A percentile compares a stretch with the other conserved stretches of the same genome.
Evolutionary conservation across 1,140 invertebrate species (phyloP).

Genomic region (Calycopis cecrops): DNA sequence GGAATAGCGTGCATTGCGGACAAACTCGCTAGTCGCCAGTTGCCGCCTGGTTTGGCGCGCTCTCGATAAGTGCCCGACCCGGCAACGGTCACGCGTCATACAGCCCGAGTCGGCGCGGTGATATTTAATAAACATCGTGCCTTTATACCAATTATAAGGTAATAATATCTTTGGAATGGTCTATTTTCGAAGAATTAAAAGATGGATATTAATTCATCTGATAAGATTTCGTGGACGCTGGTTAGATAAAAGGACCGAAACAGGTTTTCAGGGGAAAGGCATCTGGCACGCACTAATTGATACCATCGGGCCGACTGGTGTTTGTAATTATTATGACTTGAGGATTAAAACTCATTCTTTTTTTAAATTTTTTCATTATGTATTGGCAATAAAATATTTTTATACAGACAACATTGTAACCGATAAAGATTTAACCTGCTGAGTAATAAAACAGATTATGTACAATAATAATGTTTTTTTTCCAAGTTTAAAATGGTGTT

Average conservation of each 20-base stretch:
- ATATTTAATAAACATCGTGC: constrained; percentile 52
- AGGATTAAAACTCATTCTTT: too few species aligned
- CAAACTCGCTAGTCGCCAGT: constrained; percentile 31
- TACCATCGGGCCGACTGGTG: constrained; percentile 49
- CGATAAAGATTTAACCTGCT: too few species aligned
- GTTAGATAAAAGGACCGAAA: constrained; percentile 40
- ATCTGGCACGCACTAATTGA: constrained; percentile 68
- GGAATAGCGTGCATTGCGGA: constrained; percentile 30
- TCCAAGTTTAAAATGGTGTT: too few species aligned
- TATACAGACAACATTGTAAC: too few species aligned
- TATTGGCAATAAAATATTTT: too few species aligned
- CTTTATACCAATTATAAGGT: constrained; percentile 70
- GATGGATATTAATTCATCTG: constrained; percentile 33
- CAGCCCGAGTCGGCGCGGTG: constrained; percentile 25
- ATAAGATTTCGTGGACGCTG: constrained; percentile 25
- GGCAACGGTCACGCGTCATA: not conserved
- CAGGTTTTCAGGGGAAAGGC: constrained; percentile 57
- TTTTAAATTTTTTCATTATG: too few species aligned
- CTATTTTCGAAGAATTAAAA: constrained; percentile 34
- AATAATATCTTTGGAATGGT: constrained; percentile 30
- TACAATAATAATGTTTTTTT: too few species aligned
- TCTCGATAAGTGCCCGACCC: constrained; percentile 38
- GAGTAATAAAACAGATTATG: too few species aligned
- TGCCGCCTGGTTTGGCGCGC: too few species aligned
- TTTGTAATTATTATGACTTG: constrained; percentile 43